Evolutionary conservation across 92 coral and sea anemone genomes (phyloP).

Genomic region (Phenganax marumi): DNA sequence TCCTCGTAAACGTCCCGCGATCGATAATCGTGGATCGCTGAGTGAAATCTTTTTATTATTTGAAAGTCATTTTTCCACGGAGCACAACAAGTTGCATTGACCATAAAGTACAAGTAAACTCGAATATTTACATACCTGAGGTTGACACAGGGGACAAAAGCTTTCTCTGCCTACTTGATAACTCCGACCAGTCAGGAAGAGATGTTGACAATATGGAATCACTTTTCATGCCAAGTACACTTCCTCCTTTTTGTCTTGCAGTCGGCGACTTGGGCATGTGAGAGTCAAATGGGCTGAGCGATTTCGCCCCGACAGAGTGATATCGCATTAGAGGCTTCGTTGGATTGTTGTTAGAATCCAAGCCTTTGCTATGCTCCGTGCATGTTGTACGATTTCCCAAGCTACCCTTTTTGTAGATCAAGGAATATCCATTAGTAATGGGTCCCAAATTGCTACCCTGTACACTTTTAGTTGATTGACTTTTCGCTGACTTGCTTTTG

Average conservation of each 20-base stretch:
- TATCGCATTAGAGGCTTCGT: neutral
- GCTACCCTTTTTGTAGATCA: constrained; percentile 39
- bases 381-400: neutral
- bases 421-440: constrained; percentile 29
- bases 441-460: constrained; percentile 53
- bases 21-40: no score
- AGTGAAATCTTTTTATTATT: neutral
- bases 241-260: neutral
- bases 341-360: constrained; percentile 9
- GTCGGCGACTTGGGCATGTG: constrained; percentile 19
- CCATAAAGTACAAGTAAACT: no score
- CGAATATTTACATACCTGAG: constrained; percentile 19
- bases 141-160: constrained; percentile 37
- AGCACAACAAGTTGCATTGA: no score
- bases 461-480: constrained; percentile 37
- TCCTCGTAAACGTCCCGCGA: no score
- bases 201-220: constrained; percentile 23
- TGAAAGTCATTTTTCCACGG: neutral
- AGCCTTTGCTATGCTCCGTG: neutral
- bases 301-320: constrained; percentile 12
- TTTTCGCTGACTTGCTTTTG: constrained; percentile 75
- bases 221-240: constrained; percentile 4
- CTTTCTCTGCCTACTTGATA: constrained; percentile 31
- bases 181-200: constrained; percentile 40
- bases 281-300: constrained; percentile 37